These are phyloP conservation scores for Mus pahari DNA, from an alignment of 2,113 vertebrate species.

Conservation along the genomic window DNA sequence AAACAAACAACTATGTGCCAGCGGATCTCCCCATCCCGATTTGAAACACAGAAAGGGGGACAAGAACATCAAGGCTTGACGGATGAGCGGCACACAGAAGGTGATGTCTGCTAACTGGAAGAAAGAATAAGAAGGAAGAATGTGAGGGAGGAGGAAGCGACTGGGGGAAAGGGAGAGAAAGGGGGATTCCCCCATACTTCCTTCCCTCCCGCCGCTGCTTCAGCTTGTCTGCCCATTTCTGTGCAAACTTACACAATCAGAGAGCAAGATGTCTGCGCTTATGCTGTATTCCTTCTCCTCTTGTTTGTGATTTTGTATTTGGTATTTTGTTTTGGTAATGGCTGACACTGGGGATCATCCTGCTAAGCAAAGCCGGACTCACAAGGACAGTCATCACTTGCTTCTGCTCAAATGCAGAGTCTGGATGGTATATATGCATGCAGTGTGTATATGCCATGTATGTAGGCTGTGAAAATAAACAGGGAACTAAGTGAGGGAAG, in stretches of 20 bases:
- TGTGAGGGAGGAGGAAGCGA: too few species aligned
- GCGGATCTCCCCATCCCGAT: rapidly evolving
- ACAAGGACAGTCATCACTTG: not conserved
- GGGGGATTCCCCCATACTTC: not conserved
- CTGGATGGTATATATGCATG: not conserved
- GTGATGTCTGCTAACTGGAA: not conserved
- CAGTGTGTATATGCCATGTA: not conserved
- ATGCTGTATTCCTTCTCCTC: too few species aligned
- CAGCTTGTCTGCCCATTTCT: not conserved
- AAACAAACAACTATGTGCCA: not conserved
- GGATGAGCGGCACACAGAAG: not conserved
- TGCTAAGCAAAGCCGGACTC: not conserved
- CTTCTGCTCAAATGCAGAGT: not conserved
- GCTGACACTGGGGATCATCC: not conserved
- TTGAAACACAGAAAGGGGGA: not conserved
- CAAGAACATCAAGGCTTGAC: not conserved
- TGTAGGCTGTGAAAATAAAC: not conserved
- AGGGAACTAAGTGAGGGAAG: not conserved
- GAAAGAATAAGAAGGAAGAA: not conserved
- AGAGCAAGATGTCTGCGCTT: not conserved
- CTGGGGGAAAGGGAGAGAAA: too few species aligned
- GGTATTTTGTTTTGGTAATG: too few species aligned
- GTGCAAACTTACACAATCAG: too few species aligned
- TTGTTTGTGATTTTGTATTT: not conserved
- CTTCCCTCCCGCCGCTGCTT: not conserved